Base-by-base conservation (phyloP, 2,888 invertebrate genomes). In the Plutella xylostella region DNA sequence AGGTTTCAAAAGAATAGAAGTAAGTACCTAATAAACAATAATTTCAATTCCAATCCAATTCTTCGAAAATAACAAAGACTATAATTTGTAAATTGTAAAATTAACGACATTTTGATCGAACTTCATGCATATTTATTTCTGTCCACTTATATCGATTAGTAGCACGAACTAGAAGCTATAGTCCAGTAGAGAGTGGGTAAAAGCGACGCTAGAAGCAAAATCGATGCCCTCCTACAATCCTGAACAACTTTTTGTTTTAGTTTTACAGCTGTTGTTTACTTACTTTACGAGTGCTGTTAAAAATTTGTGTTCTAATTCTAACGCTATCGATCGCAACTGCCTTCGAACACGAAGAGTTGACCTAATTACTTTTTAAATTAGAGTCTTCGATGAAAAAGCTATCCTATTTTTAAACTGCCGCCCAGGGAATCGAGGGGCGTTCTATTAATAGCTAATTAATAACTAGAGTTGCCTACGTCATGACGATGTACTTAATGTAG, bases 321-420 rank as follows among this genome's bases (percentile, higher is more conserved):
- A 42, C 51, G 51, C 52, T 55, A 69, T 61, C 64, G 76, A 76
- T 72, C 73, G 67, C 57, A 60, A 65, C 57, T 61, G 58, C 60
- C 57, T 56, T 54, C 51, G 48, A 60, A 59, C 69, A 66, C 64
- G 66, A 67, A 68, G 63, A 62, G 68, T 61, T 77, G 77, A 76
- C 78, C 79, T 65, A 73, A 78, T 78, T 79, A 71, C 67, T 72
- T 74, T 74, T 71, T 68, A 70, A 67, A 71, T 66, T 61, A 39
- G 20, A 4, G 12, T 2, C 39, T 30, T 42, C 42, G 42, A 12
- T 31, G 30, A 31, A 30, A 38, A 25, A 42, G 7, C 18, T 6
- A 42, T 42, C 20, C 12, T 14, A 38, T 38, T 38, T 41, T 39
- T 12, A 11, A 31, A 19, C 9, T 19, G n/a, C n/a, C n/a, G n/a